Evolutionary conservation across 2,888 invertebrate species (phyloP).

Genomic region (Acrobasis consociella): DNA sequence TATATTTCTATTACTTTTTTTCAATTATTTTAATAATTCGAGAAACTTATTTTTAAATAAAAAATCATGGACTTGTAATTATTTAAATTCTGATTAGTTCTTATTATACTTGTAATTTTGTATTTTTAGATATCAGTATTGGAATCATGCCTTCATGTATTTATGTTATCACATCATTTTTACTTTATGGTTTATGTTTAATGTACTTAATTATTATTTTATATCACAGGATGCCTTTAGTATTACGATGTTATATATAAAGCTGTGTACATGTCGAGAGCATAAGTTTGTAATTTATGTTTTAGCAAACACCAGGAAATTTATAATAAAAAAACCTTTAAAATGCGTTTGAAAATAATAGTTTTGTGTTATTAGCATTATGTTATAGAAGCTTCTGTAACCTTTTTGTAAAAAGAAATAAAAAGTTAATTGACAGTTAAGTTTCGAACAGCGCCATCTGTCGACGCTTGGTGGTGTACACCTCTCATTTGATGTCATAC

Average conservation of each 20-base stretch:
- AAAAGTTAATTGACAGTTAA: no score
- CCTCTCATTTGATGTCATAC: no score
- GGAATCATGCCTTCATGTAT: slow-evolving; percentile 19
- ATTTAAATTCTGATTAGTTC: slow-evolving; percentile 8
- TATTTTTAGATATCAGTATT: slow-evolving; percentile 20
- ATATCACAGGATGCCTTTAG: slow-evolving; percentile 24
- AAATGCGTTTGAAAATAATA: no score
- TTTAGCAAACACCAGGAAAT: not conserved
- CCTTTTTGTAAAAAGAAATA: no score
- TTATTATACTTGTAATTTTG: slow-evolving; percentile 5
- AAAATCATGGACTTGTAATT: slow-evolving; percentile 7
- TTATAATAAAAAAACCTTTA: not conserved
- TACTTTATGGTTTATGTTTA: slow-evolving; percentile 19
- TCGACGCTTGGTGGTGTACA: no score
- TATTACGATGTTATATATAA: slow-evolving; percentile 20
- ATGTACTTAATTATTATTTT: slow-evolving; percentile 25
- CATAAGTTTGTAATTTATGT: slow-evolving; percentile 2
- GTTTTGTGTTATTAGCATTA: no score
- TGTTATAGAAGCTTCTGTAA: no score
- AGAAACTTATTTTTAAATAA: slow-evolving; percentile 1
- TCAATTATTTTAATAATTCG: not conserved
- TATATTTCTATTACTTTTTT: not conserved
- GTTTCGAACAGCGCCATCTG: no score
- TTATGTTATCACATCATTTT: slow-evolving; percentile 22
- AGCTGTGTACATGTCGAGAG: slow-evolving; percentile 4